phyloP scores from a whole-genome alignment of 2,888 invertebrate species.

The Spodoptera picta region DNA sequence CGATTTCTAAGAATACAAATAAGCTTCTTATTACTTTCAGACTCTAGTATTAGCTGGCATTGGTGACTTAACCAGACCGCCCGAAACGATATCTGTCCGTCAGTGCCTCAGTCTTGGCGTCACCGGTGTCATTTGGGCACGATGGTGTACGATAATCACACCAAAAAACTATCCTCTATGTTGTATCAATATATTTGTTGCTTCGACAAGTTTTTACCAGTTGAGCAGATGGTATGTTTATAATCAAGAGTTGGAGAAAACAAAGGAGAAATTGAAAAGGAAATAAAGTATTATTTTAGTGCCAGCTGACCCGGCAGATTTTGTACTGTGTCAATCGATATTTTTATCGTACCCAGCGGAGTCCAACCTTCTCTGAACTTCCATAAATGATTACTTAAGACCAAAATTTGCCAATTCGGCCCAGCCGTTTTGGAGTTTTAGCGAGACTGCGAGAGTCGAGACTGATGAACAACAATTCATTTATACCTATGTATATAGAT shows the following conservation, averaged over 20 bases:
- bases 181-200: slow-evolving; percentile 98
- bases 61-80: slow-evolving; percentile 96
- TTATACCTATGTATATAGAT: too few relatives aligned
- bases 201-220: slow-evolving; percentile 95
- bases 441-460: too few relatives aligned
- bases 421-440: too few relatives aligned
- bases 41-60: slow-evolving; percentile 95
- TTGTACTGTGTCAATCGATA: too few relatives aligned
- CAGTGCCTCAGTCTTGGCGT: slow-evolving; percentile 96
- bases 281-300: slow-evolving; percentile 6
- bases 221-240: slow-evolving; percentile 91
- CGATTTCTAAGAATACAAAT: too few relatives aligned
- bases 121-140: slow-evolving; percentile 93
- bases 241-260: slow-evolving; percentile 53
- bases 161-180: slow-evolving; percentile 98
- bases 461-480: too few relatives aligned
- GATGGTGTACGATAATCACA: slow-evolving; percentile 98
- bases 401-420: too few relatives aligned
- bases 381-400: too few relatives aligned
- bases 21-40: slow-evolving; percentile 84
- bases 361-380: too few relatives aligned
- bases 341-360: too few relatives aligned
- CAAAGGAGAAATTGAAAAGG: slow-evolving; percentile 9
- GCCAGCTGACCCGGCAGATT: too few relatives aligned
- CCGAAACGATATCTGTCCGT: slow-evolving; percentile 93